Base-by-base conservation (phyloP, 2,888 invertebrate genomes). In the Drosophila robusta region DNA sequence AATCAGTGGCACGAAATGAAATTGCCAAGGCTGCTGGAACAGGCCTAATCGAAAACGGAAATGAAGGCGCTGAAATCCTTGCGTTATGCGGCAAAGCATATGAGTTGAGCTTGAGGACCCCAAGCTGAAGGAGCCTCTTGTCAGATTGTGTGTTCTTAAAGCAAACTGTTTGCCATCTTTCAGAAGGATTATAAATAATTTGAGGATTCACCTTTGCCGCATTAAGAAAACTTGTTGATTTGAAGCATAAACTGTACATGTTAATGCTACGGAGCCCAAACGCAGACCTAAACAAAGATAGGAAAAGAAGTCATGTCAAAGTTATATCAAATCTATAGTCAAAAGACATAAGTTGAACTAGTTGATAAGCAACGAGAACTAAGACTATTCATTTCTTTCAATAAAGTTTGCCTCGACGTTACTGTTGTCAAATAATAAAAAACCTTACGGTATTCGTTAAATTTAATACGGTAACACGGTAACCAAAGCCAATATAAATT, bases 21-120 rank as follows among this genome's bases (percentile, higher is more conserved):
- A 71, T 77, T 77, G 44, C 57, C 61, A 56, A 55, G 57, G 22
- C 36, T 29, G 39, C 39, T 49, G 55, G 34, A n/a, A 26, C 46
- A 24, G 32, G 29, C 34, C 54, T 71, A 86, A 84, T 81, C 63
- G 75, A 62, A 81, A 78, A 78, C 67, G 71, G 84, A 80, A 80
- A 75, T 83, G 60, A 67, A 72, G 64, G 54, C 47, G 49, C 51
- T 56, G 44, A 57, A 67, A 50, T 61, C 39, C 42, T 41, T 16
- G 44, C 47, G 0, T 29, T 29, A 29, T 29, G 29, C 29, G 9
- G 29, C 29, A 29, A 1, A 29, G 3, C 9, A 38, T 56, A 18
- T 45, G 32, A 47, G 54, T 12, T 39, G 38, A 18, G 26, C 36
- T 16, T 14, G 3, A 22, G 39, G 14, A 39, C 34, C 18, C 16